Evolutionary conservation across 1,140 invertebrate genomes (phyloP), one percentile per base, ranked within the genome.

Genomic region (Drosophila nannoptera): DNA sequence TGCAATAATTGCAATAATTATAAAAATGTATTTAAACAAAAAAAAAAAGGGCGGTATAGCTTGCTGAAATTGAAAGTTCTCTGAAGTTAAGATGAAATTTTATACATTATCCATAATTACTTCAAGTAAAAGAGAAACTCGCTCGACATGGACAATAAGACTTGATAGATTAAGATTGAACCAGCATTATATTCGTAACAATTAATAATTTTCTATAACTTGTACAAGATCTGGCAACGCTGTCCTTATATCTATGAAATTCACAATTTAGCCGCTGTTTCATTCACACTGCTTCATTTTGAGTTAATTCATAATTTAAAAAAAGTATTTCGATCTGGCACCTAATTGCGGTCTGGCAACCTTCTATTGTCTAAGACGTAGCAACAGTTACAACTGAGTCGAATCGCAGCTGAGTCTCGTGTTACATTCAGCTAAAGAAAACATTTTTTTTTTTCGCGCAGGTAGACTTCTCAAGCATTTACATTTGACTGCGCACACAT

Each of bases 1-100:
- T 73, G 74, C 78, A 71, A 68, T 77, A 82, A 82, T 82, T 73
- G 68, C 52, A 48, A 43, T 65, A 71, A 68, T 77, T 29, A 16
- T 9, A 8, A 4, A 16, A 16, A 35, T 16, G 16, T 70, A 66
- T 58, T 52, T 54, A 48, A 43, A 43, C 32, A 31, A 48, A 36
- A 35, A 38, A 48, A 36, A 35, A 38, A 42, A 12, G n/a, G 12
- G 22, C 22, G 22, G 22, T 3, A 2, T 22, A 22, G 1, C 3
- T 22, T 22, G 3, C 22, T 22, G 22, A 22, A 22, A 22, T 22
- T 22, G 22, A 22, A 22, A 22, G 22, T 22, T 22, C 22, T 22
- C 22, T 22, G 3, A 22, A 22, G 22, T 22, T 22, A 22, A 22
- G 22, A 22, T 2, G 22, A 22, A 22, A 22, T 22, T 22, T 22